These are phyloP conservation scores for Zaprionus davidi DNA, from an alignment of 1,140 invertebrate species.

Conservation along the genomic window DNA sequence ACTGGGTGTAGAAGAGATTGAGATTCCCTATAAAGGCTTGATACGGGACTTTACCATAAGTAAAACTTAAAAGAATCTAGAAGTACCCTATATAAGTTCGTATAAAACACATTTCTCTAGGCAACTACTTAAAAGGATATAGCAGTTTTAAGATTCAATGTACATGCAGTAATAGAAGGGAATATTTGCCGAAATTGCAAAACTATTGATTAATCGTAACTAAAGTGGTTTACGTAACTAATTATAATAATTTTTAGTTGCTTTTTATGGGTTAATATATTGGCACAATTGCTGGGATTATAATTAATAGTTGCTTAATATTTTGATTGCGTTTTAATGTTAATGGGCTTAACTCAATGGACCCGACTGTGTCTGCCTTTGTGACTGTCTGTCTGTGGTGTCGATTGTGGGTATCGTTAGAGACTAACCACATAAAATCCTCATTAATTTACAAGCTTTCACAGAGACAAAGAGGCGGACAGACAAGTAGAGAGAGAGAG, in stretches of 20 bases:
- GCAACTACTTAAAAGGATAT: no score
- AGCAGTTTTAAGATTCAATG: no score
- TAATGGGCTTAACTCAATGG: constrained; percentile 32
- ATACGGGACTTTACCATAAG: neutral
- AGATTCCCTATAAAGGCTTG: neutral
- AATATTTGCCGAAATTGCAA: neutral
- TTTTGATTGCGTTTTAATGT: constrained; percentile 35
- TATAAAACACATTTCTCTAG: no score
- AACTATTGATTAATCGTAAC: neutral
- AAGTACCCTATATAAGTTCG: no score
- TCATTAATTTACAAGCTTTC: constrained; percentile 70
- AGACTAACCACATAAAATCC: constrained; percentile 67
- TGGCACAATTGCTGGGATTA: constrained; percentile 19
- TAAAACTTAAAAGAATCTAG: no score
- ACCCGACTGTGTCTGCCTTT: neutral
- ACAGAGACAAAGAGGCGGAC: constrained; percentile 21
- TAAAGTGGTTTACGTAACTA: constrained; percentile 1
- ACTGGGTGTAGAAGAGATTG: neutral
- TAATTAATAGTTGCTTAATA: constrained; percentile 48
- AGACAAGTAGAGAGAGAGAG: neutral
- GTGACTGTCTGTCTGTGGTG: constrained; percentile 8
- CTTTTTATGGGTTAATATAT: neutral
- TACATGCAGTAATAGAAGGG: neutral
- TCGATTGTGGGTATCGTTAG: constrained; percentile 44
- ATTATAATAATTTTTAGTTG: neutral